Conservation (phyloP, 2,888 invertebrate species). For the Lasioglossum pauxillum region DNA sequence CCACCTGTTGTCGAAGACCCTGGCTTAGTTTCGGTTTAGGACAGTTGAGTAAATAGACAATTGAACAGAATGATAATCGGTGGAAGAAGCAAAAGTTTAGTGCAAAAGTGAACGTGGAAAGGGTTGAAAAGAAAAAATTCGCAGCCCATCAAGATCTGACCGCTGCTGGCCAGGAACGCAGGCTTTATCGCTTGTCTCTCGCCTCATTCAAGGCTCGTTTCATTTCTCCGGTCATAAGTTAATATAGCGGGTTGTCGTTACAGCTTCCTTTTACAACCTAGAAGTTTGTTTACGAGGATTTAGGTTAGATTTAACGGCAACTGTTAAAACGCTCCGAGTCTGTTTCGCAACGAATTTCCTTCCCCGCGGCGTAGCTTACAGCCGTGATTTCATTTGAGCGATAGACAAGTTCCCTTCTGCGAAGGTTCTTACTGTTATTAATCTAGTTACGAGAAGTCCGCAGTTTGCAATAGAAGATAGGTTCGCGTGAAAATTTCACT, state of each 20-base stretch:
- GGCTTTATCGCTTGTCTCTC: not conserved
- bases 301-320: slow-evolving; percentile 5
- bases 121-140: not conserved
- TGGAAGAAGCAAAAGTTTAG: not conserved
- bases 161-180: not conserved
- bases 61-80: not conserved
- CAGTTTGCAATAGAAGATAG: not conserved
- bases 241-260: not conserved
- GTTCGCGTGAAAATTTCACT: not conserved
- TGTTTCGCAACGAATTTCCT: not conserved
- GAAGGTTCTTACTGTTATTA: not conserved
- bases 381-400: not conserved
- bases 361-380: not conserved
- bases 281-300: slow-evolving; percentile 9
- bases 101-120: not conserved
- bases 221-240: not conserved
- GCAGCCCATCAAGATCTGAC: not conserved
- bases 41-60: not conserved
- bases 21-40: too few relatives aligned
- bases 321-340: not conserved
- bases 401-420: not conserved
- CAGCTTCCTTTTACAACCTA: not conserved
- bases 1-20: too few relatives aligned
- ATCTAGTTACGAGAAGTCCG: not conserved
- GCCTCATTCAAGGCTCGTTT: not conserved